These are phyloP conservation scores for Panagrolaimus sp. DNA, from an alignment of 1,140 invertebrate genomes.

Conservation along the genomic window DNA sequence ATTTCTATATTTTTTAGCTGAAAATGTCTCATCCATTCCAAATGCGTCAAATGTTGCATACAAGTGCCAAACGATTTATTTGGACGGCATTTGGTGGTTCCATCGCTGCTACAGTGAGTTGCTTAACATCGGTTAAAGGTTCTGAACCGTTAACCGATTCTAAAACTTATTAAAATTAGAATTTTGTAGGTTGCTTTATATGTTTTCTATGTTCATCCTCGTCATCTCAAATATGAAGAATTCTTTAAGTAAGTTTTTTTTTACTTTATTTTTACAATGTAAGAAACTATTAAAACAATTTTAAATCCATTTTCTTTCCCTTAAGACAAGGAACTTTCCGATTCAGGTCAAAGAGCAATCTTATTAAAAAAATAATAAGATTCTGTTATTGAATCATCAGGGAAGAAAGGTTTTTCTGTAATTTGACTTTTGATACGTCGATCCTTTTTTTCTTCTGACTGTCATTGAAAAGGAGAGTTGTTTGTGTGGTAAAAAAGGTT, in stretches of 20 bases:
- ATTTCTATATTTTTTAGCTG: constrained; percentile 3
- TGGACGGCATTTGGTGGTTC: constrained; percentile 25
- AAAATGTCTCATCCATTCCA: constrained; percentile 9
- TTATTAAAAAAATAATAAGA: background rate
- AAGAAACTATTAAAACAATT: too few relatives aligned
- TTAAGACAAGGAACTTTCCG: background rate
- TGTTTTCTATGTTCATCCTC: constrained; percentile 46
- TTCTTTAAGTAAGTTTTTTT: constrained; percentile 46
- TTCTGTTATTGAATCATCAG: background rate
- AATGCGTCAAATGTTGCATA: constrained; percentile 26
- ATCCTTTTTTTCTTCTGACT: background rate
- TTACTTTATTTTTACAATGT: background rate
- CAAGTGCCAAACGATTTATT: constrained; percentile 27
- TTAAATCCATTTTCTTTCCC: constrained; percentile 13
- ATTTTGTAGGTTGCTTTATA: constrained; percentile 16
- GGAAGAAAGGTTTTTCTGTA: background rate
- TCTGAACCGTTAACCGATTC: too few relatives aligned
- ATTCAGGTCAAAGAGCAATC: background rate
- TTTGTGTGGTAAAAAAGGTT: background rate
- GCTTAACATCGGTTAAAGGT: too few relatives aligned
- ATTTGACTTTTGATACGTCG: constrained; percentile 13
- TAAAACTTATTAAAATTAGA: too few relatives aligned
- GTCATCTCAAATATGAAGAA: constrained; percentile 40
- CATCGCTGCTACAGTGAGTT: constrained; percentile 26
- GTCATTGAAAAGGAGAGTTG: background rate